phyloP scores from a whole-genome alignment of 2,113 vertebrate genomes.

The Rostratula benghalensis region DNA sequence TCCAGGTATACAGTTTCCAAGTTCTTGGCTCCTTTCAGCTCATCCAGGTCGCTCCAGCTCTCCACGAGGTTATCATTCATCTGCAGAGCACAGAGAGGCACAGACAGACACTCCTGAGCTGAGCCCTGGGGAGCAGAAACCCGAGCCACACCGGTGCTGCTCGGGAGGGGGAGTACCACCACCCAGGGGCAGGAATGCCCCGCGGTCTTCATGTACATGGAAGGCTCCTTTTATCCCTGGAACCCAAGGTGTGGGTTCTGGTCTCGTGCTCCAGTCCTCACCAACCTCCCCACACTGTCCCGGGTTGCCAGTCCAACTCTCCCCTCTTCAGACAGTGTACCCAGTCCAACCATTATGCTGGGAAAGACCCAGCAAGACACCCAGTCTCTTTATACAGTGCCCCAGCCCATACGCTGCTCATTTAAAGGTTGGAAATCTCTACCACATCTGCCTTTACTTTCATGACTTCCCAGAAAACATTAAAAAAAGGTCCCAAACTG shows the following conservation, averaged over 20 bases:
- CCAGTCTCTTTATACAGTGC: too few species aligned
- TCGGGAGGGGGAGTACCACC: background rate
- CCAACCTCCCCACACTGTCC: accelerated
- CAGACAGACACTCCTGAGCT: background rate
- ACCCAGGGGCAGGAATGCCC: accelerated
- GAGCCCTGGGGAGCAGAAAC: background rate
- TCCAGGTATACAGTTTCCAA: conserved; percentile 97
- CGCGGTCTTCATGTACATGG: accelerated
- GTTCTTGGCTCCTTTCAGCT: conserved; percentile 88
- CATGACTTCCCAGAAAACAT: background rate
- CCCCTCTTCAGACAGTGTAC: background rate
- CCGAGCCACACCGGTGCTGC: accelerated
- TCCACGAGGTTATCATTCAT: conserved; percentile 98
- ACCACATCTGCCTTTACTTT: background rate
- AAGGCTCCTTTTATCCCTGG: background rate
- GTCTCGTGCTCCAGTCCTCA: accelerated
- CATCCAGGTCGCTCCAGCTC: conserved; percentile 95
- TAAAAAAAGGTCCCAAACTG: background rate
- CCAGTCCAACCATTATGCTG: accelerated
- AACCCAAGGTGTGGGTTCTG: background rate
- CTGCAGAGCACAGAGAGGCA: conserved; percentile 67
- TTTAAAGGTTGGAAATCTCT: background rate
- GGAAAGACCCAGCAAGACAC: background rate
- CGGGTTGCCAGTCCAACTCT: background rate
- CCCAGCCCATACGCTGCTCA: background rate